A percentile compares a stretch with the other conserved stretches of the same genome.
Conservation (phyloP, 2,888 invertebrate genomes). For the Oithona nana region DNA sequence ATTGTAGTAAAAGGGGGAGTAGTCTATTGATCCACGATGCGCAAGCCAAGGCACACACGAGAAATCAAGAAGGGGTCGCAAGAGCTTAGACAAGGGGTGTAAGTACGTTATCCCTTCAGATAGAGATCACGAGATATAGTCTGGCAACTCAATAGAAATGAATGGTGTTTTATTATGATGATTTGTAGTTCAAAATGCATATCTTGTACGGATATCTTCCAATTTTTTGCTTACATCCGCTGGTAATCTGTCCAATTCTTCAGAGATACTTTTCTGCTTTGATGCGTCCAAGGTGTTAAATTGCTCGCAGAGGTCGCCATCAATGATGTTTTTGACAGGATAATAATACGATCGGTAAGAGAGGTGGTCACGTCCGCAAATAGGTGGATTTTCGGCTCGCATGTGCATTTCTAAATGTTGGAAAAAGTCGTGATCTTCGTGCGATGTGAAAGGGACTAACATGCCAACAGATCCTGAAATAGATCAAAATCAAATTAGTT, state of each 20-base stretch:
- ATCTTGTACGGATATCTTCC: slow-evolving; percentile 94
- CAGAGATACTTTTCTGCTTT: slow-evolving; percentile 86
- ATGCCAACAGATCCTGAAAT: slow-evolving; percentile 85
- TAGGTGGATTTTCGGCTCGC: slow-evolving; percentile 84
- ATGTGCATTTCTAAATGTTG: slow-evolving; percentile 99
- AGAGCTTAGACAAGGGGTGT: too few relatives aligned
- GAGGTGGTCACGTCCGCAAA: slow-evolving; percentile 92
- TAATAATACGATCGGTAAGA: slow-evolving; percentile 69
- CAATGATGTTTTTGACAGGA: slow-evolving; percentile 93
- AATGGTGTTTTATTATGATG: too few relatives aligned
- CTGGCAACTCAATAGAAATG: too few relatives aligned
- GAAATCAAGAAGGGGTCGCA: too few relatives aligned
- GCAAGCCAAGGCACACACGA: too few relatives aligned
- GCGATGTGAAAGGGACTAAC: slow-evolving; percentile 76
- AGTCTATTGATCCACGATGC: too few relatives aligned
- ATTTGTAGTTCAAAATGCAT: slow-evolving; percentile 79
- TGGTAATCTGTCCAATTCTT: slow-evolving; percentile 81
- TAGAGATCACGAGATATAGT: too few relatives aligned
- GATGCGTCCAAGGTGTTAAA: slow-evolving; percentile 82
- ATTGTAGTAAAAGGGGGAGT: too few relatives aligned
- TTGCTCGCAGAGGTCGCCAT: slow-evolving; percentile 97
- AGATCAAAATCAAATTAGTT: background rate
- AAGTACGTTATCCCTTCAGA: too few relatives aligned
- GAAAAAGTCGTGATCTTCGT: slow-evolving; percentile 97
- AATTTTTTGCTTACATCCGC: slow-evolving; percentile 95